Conservation (phyloP, 2,797 vertebrate species). For the Eremophila alpestris region DNA sequence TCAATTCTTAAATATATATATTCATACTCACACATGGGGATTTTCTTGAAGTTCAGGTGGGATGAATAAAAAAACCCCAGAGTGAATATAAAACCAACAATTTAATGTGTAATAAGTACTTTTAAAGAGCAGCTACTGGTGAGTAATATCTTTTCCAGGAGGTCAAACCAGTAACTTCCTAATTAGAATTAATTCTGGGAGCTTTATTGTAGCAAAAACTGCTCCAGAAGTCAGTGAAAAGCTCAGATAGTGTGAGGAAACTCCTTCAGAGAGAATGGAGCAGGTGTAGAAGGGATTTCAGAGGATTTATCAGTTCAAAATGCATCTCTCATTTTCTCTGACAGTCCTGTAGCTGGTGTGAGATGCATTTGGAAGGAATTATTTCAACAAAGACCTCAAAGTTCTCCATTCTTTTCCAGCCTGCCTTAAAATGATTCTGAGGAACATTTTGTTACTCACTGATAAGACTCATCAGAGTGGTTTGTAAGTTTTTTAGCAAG, state of each 20-base stretch:
- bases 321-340: background rate
- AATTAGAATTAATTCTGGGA: background rate
- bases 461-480: background rate
- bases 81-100: background rate
- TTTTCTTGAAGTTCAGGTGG: background rate
- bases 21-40: background rate
- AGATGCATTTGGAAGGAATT: background rate
- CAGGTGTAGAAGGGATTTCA: background rate
- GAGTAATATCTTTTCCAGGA: conserved; percentile 19
- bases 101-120: background rate
- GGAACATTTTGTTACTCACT: background rate
- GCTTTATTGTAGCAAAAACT: background rate
- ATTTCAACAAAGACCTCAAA: background rate
- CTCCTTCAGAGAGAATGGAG: background rate
- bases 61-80: background rate
- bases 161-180: background rate
- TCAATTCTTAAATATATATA: background rate
- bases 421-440: background rate
- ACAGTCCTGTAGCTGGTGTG: background rate
- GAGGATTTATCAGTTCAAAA: background rate
- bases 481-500: background rate
- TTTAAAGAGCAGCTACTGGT: background rate
- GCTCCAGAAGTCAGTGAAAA: background rate
- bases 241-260: background rate
- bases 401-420: background rate